A percentile compares a stretch with the other conserved stretches of the same genome.
Conservation (phyloP, 2,797 vertebrate genomes). For the Melanotaenia boesemani region DNA sequence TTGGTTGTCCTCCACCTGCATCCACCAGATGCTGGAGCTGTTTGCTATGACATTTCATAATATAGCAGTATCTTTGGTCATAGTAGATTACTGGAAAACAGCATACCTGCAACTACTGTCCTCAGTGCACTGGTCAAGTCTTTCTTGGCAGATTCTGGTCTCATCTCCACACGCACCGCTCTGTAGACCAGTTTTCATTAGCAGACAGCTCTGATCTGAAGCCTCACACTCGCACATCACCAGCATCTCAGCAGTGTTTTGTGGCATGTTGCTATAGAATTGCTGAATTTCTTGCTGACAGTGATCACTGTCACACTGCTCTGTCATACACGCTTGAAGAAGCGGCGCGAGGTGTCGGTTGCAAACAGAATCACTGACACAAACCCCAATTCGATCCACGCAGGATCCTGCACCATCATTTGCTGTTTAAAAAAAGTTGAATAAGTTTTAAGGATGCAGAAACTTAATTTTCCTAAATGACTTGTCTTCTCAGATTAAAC, state of each 20-base stretch:
- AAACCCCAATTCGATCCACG: constrained; percentile 82
- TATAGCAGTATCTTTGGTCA: not conserved
- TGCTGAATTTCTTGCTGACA: constrained; percentile 81
- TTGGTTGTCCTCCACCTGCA: not conserved
- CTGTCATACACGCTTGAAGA: constrained; percentile 83
- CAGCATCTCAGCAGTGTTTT: constrained; percentile 86
- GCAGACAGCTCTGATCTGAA: constrained; percentile 84
- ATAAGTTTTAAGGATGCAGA: not conserved
- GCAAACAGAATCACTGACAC: constrained; percentile 86
- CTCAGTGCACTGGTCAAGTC: constrained; percentile 49
- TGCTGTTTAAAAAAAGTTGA: constrained; percentile 62
- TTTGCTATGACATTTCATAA: not conserved
- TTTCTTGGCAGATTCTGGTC: constrained; percentile 64
- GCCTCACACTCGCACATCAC: constrained; percentile 88
- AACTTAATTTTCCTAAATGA: not conserved
- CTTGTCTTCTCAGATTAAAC: not conserved
- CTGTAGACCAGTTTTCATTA: constrained; percentile 84
- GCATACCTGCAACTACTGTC: constrained; percentile 71
- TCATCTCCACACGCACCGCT: constrained; percentile 81
- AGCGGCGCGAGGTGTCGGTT: constrained; percentile 86
- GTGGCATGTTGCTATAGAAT: constrained; percentile 87
- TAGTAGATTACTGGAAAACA: not conserved
- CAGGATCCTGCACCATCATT: constrained; percentile 79
- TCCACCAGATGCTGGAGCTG: not conserved
- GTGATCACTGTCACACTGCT: constrained; percentile 75